A percentile compares a stretch with the other conserved stretches of the same genome.
Evolutionary conservation across 1,140 invertebrate species (phyloP).

Genomic region (Gonioctena quinquepunctata): DNA sequence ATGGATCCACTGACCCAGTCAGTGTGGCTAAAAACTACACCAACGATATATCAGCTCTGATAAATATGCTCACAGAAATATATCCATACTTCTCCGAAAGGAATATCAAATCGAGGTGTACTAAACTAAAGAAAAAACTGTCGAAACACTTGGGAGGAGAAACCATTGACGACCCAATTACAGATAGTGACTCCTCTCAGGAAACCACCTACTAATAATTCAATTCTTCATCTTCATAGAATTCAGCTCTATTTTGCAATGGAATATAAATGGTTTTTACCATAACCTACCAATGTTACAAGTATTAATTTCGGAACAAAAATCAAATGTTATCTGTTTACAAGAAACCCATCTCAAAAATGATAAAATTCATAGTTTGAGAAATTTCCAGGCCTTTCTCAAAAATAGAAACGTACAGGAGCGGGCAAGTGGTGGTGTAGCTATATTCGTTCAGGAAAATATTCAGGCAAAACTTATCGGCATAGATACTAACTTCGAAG

Average conservation of each 20-base stretch:
- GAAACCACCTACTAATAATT: not conserved
- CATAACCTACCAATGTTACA: not conserved
- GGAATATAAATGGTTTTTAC: not conserved
- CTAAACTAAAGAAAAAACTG: not conserved
- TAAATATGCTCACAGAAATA: slow-evolving; percentile 1
- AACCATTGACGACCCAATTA: not conserved
- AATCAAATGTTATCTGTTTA: not conserved
- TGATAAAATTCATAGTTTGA: not conserved
- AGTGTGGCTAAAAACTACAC: slow-evolving; percentile 1
- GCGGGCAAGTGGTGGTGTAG: not conserved
- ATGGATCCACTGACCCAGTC: not conserved
- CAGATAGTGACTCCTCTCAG: not conserved
- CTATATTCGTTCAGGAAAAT: not conserved
- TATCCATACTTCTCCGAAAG: not conserved
- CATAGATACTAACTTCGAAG: not conserved
- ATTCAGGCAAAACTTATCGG: not conserved
- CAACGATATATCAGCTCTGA: not conserved
- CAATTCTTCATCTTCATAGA: not conserved
- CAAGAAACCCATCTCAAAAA: not conserved
- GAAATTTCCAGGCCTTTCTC: not conserved
- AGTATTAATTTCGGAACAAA: not conserved
- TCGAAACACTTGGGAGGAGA: not conserved
- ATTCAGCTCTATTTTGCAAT: not conserved
- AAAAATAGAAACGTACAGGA: not conserved
- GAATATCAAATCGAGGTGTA: not conserved